Percentiles rank a stretch among this genome's conserved stretches.
phyloP scores from a whole-genome alignment of 2,888 invertebrate species.

The Matsumyia berberina region DNA sequence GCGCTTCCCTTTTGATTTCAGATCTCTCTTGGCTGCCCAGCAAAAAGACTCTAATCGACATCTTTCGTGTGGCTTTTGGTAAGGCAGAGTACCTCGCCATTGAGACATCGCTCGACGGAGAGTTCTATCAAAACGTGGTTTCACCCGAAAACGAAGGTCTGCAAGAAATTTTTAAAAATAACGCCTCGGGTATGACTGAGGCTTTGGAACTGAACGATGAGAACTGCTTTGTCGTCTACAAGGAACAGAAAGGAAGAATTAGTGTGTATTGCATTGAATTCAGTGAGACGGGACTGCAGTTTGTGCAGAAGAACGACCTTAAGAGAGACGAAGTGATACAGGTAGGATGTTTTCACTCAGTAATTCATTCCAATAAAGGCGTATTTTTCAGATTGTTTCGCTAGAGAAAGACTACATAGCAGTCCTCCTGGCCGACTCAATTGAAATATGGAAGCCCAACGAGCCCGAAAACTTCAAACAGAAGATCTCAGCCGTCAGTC shows the following conservation, averaged over 20 bases:
- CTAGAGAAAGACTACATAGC: constrained; percentile 68
- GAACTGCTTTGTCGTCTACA: constrained; percentile 68
- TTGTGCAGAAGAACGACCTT: constrained; percentile 55
- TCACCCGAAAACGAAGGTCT: constrained; percentile 67
- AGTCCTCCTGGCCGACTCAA: constrained; percentile 68
- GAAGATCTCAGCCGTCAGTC: constrained; percentile 75
- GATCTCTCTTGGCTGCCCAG: constrained; percentile 77
- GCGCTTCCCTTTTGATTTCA: constrained; percentile 53
- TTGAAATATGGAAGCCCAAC: constrained; percentile 78
- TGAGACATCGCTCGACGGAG: constrained; percentile 60
- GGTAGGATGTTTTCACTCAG: constrained; percentile 60
- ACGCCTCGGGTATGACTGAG: constrained; percentile 58
- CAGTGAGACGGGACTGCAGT: constrained; percentile 23
- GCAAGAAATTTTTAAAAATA: constrained; percentile 60
- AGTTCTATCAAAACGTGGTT: constrained; percentile 66
- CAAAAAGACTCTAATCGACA: constrained; percentile 70
- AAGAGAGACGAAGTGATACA: constrained; percentile 76
- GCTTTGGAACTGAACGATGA: constrained; percentile 59
- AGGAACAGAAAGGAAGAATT: constrained; percentile 18
- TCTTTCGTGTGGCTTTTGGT: constrained; percentile 71
- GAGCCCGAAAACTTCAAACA: constrained; percentile 60
- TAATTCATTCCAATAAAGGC: background rate
- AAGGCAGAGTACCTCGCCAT: constrained; percentile 71
- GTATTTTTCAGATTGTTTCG: constrained; percentile 72
- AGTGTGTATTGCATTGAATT: constrained; percentile 66